A percentile compares a stretch with the other conserved stretches of the same genome.
Evolutionary conservation across 2,888 invertebrate species (phyloP).

Genomic region (Amitus sp.): DNA sequence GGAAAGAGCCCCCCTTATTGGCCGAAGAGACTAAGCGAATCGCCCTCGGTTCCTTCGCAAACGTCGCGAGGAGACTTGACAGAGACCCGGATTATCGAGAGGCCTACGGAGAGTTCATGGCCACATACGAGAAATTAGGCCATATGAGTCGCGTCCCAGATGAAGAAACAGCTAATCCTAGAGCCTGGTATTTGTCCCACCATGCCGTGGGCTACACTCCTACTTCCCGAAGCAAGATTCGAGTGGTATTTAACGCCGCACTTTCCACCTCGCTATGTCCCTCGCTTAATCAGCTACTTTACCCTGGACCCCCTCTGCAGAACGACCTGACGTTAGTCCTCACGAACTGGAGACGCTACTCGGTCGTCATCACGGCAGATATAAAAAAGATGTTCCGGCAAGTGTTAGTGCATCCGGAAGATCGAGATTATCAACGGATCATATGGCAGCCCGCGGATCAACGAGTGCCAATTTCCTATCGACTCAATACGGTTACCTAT

Average conservation of each 20-base stretch:
- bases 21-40: background rate
- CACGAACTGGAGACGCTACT: background rate
- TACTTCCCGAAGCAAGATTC: background rate
- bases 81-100: background rate
- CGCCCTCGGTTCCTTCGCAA: background rate
- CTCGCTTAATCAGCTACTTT: background rate
- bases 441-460: background rate
- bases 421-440: background rate
- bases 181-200: background rate
- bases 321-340: background rate
- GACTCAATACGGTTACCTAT: slow-evolving; percentile 5
- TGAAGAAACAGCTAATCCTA: background rate
- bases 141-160: background rate
- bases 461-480: background rate
- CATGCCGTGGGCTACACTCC: background rate
- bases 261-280: background rate
- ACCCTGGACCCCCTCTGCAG: background rate
- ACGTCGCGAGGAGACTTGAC: background rate
- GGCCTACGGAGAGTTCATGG: background rate
- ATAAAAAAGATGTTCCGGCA: background rate
- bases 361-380: background rate
- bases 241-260: background rate
- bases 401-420: background rate
- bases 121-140: background rate
- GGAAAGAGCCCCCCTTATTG: background rate